These are phyloP conservation scores for Falco rusticolus DNA, from an alignment of 2,797 vertebrate genomes.

Conservation along the genomic window DNA sequence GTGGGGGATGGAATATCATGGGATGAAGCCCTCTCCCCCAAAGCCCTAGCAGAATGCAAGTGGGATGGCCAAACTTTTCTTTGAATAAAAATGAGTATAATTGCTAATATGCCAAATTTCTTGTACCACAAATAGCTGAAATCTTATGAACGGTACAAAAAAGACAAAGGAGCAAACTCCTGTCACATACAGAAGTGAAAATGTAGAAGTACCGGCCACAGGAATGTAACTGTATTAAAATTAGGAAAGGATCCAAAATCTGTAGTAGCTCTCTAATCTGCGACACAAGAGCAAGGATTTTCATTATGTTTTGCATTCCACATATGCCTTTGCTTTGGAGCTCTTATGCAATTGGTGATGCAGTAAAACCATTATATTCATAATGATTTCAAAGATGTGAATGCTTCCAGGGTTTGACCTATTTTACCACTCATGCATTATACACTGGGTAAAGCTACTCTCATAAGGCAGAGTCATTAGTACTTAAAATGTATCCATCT, in stretches of 20 bases:
- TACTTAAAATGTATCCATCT: conserved; percentile 53
- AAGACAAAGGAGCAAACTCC: conserved; percentile 12
- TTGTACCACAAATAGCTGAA: conserved; percentile 18
- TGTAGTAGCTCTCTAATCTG: conserved; percentile 28
- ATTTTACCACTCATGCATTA: conserved; percentile 72
- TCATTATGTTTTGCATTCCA: conserved; percentile 68
- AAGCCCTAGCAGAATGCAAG: neutral
- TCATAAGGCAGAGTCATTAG: conserved; percentile 62
- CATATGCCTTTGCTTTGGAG: conserved; percentile 62
- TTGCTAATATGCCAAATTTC: conserved; percentile 16
- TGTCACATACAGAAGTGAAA: conserved; percentile 25
- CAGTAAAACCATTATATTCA: conserved; percentile 71
- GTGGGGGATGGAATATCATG: neutral
- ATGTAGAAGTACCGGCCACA: neutral
- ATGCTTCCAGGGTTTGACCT: conserved; percentile 72
- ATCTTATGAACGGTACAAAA: neutral
- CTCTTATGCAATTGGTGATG: conserved; percentile 69
- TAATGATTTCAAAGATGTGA: conserved; percentile 73
- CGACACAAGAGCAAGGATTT: conserved; percentile 48
- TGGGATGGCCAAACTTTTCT: neutral
- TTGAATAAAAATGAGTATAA: neutral
- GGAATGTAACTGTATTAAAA: conserved; percentile 37
- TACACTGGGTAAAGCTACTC: conserved; percentile 57
- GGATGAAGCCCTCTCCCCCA: neutral
- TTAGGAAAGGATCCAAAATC: conserved; percentile 38